Evolutionary conservation across 2,113 vertebrate genomes (phyloP).

Genomic region (Falco punctatus): DNA sequence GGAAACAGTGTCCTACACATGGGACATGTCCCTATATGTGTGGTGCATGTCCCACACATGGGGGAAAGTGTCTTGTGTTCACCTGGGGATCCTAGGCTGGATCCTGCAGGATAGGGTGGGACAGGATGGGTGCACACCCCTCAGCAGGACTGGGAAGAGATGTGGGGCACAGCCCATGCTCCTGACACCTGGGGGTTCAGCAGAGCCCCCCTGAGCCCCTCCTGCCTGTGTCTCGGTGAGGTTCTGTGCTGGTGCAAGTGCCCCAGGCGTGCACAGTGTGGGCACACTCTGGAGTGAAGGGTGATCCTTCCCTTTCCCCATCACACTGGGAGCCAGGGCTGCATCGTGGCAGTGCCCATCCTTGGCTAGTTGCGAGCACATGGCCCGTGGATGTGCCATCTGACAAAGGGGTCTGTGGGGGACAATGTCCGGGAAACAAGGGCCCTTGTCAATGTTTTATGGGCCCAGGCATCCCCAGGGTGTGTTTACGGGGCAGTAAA

Average conservation of each 20-base stretch:
- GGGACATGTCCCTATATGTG: accelerated
- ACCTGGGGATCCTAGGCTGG: neutral
- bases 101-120: neutral
- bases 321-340: neutral
- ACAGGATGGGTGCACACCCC: too few species aligned
- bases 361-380: neutral
- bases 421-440: neutral
- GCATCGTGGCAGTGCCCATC: accelerated
- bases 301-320: neutral
- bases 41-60: accelerated
- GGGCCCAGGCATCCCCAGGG: constrained; percentile 50
- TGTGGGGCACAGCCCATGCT: accelerated
- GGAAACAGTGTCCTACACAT: accelerated
- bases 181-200: neutral
- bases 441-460: constrained; percentile 66
- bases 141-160: neutral
- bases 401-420: neutral
- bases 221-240: neutral
- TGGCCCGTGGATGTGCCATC: neutral
- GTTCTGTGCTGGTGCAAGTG: too few species aligned
- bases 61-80: neutral
- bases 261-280: neutral
- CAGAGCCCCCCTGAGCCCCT: neutral
- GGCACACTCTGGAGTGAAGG: accelerated
- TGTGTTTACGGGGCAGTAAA: constrained; percentile 70